phyloP scores from a whole-genome alignment of 2,113 vertebrate species.

The Hemichromis elongatus region DNA sequence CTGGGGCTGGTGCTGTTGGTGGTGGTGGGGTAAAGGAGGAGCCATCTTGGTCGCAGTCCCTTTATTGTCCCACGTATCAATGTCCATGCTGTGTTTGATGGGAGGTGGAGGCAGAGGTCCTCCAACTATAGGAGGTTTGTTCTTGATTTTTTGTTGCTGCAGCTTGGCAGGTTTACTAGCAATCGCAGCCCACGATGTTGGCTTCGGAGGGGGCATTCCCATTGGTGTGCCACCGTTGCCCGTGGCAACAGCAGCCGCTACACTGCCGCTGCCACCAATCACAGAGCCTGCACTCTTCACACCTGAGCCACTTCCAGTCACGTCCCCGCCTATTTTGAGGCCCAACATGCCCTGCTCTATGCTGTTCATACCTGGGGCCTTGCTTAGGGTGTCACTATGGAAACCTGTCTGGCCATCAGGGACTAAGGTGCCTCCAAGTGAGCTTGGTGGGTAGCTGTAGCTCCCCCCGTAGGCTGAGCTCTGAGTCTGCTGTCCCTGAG shows the following conservation, averaged over 20 bases:
- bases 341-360: constrained; percentile 95
- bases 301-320: constrained; percentile 78
- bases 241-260: constrained; percentile 66
- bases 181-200: constrained; percentile 94
- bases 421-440: constrained; percentile 89
- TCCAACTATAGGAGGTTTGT: constrained; percentile 79
- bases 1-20: constrained; percentile 61
- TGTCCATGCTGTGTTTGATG: constrained; percentile 98
- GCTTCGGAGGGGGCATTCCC: constrained; percentile 87
- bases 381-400: constrained; percentile 89
- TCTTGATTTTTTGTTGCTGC: constrained; percentile 90
- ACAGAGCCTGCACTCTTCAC: constrained; percentile 91
- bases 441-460: constrained; percentile 94
- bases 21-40: constrained; percentile 75
- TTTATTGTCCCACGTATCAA: constrained; percentile 97
- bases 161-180: constrained; percentile 95
- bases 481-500: constrained; percentile 95
- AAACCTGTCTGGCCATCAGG: constrained; percentile 92
- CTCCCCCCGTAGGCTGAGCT: constrained; percentile 92
- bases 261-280: constrained; percentile 71
- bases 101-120: constrained; percentile 83
- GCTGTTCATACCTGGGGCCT: constrained; percentile 95
- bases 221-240: constrained; percentile 83
- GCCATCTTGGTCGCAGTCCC: constrained; percentile 82
- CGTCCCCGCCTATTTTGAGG: constrained; percentile 89